phyloP scores from a whole-genome alignment of 2,113 vertebrate genomes.

The Pelobates fuscus region DNA sequence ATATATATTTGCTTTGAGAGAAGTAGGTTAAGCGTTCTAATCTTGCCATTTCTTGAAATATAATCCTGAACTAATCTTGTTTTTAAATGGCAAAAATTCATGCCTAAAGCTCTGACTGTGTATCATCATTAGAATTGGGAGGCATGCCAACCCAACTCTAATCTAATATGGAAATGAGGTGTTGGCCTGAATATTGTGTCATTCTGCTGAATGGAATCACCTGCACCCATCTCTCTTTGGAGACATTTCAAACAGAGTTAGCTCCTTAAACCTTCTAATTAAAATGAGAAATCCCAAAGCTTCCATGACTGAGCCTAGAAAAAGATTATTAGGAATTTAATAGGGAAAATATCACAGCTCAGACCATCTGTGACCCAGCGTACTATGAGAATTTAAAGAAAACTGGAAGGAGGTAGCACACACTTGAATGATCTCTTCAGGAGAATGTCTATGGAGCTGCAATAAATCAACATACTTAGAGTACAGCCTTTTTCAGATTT shows the following conservation, averaged over 20 bases:
- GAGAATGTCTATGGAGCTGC: constrained; percentile 78
- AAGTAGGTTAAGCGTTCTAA: constrained; percentile 32
- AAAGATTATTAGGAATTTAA: constrained; percentile 99
- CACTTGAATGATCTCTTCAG: constrained; percentile 73
- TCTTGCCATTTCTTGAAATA: constrained; percentile 50
- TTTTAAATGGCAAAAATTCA: constrained; percentile 61
- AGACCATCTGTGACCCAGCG: constrained; percentile 96
- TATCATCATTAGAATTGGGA: constrained; percentile 74
- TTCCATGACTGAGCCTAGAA: constrained; percentile 90
- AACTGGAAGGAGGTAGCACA: constrained; percentile 77
- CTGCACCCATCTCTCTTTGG: constrained; percentile 85
- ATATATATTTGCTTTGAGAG: constrained; percentile 28
- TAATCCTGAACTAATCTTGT: constrained; percentile 61
- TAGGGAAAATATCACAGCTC: constrained; percentile 95
- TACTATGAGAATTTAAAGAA: constrained; percentile 89
- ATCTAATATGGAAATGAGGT: constrained; percentile 95
- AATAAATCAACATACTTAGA: constrained; percentile 87
- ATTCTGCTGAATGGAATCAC: constrained; percentile 82
- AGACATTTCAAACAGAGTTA: constrained; percentile 91
- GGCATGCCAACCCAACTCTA: constrained; percentile 83
- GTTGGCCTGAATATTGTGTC: constrained; percentile 83
- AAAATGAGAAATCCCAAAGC: constrained; percentile 97
- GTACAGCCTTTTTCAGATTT: constrained; percentile 88
- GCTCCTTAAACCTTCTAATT: constrained; percentile 99
- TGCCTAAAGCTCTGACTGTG: constrained; percentile 62